Conservation (phyloP, 1,140 invertebrate species). For the Drosophila cardini region DNA sequence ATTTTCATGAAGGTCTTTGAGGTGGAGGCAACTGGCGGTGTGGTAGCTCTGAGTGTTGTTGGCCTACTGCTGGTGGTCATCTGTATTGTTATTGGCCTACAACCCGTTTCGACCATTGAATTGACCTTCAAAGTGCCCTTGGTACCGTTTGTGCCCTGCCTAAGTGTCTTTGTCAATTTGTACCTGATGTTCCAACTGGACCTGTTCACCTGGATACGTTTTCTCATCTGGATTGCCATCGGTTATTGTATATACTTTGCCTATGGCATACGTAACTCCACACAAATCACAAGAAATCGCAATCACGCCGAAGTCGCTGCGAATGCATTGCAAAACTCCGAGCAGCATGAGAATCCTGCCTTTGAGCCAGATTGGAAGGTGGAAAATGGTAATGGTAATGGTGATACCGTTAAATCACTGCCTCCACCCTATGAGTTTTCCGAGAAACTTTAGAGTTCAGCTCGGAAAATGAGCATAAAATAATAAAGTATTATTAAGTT, state of each 20-base stretch:
- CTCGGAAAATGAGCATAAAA: background rate
- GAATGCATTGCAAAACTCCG: constrained; percentile 49
- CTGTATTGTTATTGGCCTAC: constrained; percentile 70
- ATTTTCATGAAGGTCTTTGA: constrained; percentile 56
- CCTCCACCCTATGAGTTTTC: constrained; percentile 48
- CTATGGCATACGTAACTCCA: constrained; percentile 86
- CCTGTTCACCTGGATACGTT: constrained; percentile 93
- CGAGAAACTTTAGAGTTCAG: constrained; percentile 54
- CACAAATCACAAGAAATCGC: constrained; percentile 68
- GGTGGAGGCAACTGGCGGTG: constrained; percentile 37
- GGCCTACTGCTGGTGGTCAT: constrained; percentile 66
- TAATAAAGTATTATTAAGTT: constrained; percentile 46
- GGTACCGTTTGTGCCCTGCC: constrained; percentile 93
- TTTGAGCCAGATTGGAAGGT: constrained; percentile 78
- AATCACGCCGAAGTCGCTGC: constrained; percentile 66
- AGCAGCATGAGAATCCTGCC: constrained; percentile 69
- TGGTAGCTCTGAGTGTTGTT: constrained; percentile 66
- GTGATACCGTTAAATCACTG: constrained; percentile 44
- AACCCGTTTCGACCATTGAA: constrained; percentile 72
- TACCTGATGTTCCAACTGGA: constrained; percentile 95
- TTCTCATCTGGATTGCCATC: constrained; percentile 92
- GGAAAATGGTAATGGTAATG: constrained; percentile 68
- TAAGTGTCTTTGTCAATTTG: constrained; percentile 94
- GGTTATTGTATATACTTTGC: constrained; percentile 88
- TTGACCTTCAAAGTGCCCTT: constrained; percentile 90